Base-by-base conservation (phyloP, 2,797 vertebrate species). In the Salmo trutta region DNA sequence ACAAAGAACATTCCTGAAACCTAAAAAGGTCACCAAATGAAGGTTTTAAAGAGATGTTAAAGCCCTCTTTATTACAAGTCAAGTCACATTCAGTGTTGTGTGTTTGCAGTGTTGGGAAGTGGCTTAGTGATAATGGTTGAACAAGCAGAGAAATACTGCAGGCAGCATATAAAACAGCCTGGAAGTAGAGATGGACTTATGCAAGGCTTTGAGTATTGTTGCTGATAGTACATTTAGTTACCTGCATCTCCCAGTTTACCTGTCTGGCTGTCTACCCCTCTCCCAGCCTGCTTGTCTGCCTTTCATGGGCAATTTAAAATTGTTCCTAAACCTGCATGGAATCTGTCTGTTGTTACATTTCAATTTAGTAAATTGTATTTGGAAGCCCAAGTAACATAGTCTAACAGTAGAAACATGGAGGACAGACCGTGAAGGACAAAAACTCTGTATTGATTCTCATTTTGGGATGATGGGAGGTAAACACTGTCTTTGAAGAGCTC, bases 301-400 rank as follows among this genome's bases (percentile, higher is more conserved):
- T 81, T 76, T 79, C 74, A 77, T 70, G 54, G 73, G 0, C 8
- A 59, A 73, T 81, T 51, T 2, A 56, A 67, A n/a, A 24, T 72
- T 54, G 81, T 82, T 79, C 31, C 1, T 33, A 77, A 86, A 76
- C 64, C 80, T 81, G 62, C 68, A 74, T 19, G 84, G 72, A 76
- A 77, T 66, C 76, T 19, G n/a, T 54, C 53, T 54, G 53, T n/a
- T 24, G 77, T 15, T 56, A 80, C 0, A 0, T 75, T 71, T 36
- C 31, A n/a, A 72, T 36, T 53, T 17, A 31, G 54, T 36, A 15
- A 76, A 78, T 74, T 21, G 31, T 7, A 27, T 31, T 51, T 12
- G 41, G 41, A 47, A 47, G 41, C 51, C 47, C 3, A 47, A 54
- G 21, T 19, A 10, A 19, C n/a, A 1, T 33, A 7, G 15, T 36